Percentiles rank a stretch among this genome's conserved stretches.
Evolutionary conservation across 1,140 invertebrate genomes (phyloP).

Genomic region (Samia ricini): DNA sequence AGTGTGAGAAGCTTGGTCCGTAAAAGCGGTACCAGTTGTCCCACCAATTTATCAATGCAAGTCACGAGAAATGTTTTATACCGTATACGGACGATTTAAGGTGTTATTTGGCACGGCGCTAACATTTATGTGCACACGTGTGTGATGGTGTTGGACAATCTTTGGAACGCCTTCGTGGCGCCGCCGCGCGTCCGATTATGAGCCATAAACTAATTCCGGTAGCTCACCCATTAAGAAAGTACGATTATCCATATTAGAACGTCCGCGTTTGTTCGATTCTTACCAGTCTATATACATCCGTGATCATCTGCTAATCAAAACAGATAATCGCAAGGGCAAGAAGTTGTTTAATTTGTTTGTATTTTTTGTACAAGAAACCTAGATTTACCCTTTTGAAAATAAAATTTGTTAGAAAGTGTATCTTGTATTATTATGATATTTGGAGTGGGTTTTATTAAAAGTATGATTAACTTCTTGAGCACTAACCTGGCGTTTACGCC

Average conservation of each 20-base stretch:
- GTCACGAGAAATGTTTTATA: background rate
- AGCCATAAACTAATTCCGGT: constrained; percentile 73
- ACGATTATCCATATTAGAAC: constrained; percentile 44
- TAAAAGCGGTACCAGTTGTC: constrained; percentile 5
- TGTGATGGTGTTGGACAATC: constrained; percentile 15
- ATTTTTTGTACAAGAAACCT: too few relatives aligned
- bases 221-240: constrained; percentile 56
- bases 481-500: too few relatives aligned
- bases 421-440: too few relatives aligned
- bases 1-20: constrained; percentile 49
- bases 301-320: background rate
- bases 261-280: constrained; percentile 16
- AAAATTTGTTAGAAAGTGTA: too few relatives aligned
- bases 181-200: constrained; percentile 62
- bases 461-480: too few relatives aligned
- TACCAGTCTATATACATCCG: background rate
- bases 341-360: too few relatives aligned
- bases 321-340: background rate
- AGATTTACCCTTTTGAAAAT: too few relatives aligned
- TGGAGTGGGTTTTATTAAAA: too few relatives aligned
- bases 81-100: background rate
- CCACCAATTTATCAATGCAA: constrained; percentile 1
- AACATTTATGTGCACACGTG: constrained; percentile 8
- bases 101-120: background rate
- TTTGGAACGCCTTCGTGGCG: constrained; percentile 62